Evolutionary conservation across 2,888 invertebrate genomes (phyloP), one percentile per base, ranked within the genome.

Genomic region (Xylota segnis): DNA sequence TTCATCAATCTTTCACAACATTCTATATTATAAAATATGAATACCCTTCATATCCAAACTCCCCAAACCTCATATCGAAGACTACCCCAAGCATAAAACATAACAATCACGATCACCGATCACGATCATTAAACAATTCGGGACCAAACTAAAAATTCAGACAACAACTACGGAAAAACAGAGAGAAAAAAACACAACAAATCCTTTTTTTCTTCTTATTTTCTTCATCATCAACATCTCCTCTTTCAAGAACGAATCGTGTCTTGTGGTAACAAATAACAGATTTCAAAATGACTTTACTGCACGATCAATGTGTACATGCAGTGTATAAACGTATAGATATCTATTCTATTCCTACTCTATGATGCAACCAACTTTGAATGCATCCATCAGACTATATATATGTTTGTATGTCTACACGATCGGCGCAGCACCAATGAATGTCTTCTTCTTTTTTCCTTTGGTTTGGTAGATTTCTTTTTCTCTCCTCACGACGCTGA

Each of bases 81-180:
- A 40, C 72, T 72, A 81, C 54, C 66, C 54, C 66, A 43, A 81
- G 72, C 50, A 66, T 32, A 56, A 61, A 70, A 66, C 16, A 40
- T 50, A 86, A 63, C 63, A 77, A 86, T 86, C 86, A 86, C 86
- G 86, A 86, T 82, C 77, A 58, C 12, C 63, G 82, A 82, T 81
- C 86, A 86, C 86, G 86, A 86, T 86, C 72, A 82, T 82, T 68
- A 71, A 81, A 86, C 82, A 86, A 86, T 86, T 86, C 82, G 76
- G 81, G 61, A 86, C 77, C 72, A 66, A 68, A 81, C 23, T 23
- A 23, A 23, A 23, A 23, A 14, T 43, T 9, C 58, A 66, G n/a
- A 61, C 16, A 68, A 23, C 23, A 18, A 58, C 14, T 16, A 65
- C 32, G 37, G n/a, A n/a, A n/a, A n/a, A 23, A 23, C 23, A 3